These are phyloP conservation scores for Salvelinus alpinus DNA, from an alignment of 2,113 vertebrate species.

Conservation along the genomic window DNA sequence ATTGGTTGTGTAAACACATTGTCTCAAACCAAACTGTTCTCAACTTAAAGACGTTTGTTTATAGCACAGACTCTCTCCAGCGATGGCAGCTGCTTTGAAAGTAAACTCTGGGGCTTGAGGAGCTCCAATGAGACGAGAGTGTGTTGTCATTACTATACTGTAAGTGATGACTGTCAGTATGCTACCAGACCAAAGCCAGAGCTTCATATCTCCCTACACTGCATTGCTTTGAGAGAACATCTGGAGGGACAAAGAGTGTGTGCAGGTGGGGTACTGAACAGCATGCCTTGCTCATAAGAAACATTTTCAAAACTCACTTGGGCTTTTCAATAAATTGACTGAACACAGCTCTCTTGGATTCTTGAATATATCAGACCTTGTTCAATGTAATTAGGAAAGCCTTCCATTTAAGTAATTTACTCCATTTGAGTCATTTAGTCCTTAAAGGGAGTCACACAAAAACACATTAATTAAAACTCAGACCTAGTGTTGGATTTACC, in stretches of 20 bases:
- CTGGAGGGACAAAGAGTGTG: background rate
- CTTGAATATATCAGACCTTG: constrained; percentile 38
- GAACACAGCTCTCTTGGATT: constrained; percentile 26
- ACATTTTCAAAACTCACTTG: constrained; percentile 22
- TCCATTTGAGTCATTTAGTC: no score
- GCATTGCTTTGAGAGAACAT: constrained; percentile 20
- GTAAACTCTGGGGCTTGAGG: background rate
- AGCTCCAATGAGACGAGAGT: background rate
- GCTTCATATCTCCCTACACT: background rate
- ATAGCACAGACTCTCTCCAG: background rate
- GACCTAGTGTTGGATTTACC: background rate
- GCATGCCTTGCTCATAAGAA: constrained; percentile 7
- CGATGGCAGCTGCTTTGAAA: background rate
- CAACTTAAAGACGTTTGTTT: background rate
- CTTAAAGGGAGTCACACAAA: background rate
- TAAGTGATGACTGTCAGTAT: constrained; percentile 3
- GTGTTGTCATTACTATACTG: background rate
- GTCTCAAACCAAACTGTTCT: background rate
- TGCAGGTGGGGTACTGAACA: constrained; percentile 16
- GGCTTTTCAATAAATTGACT: constrained; percentile 21
- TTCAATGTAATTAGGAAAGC: constrained; percentile 38
- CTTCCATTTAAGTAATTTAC: background rate
- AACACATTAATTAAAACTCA: background rate
- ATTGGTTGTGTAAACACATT: constrained; percentile 17
- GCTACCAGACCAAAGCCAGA: background rate